Base-by-base conservation (phyloP, 2,113 vertebrate genomes). In the Eulemur macaco region DNA sequence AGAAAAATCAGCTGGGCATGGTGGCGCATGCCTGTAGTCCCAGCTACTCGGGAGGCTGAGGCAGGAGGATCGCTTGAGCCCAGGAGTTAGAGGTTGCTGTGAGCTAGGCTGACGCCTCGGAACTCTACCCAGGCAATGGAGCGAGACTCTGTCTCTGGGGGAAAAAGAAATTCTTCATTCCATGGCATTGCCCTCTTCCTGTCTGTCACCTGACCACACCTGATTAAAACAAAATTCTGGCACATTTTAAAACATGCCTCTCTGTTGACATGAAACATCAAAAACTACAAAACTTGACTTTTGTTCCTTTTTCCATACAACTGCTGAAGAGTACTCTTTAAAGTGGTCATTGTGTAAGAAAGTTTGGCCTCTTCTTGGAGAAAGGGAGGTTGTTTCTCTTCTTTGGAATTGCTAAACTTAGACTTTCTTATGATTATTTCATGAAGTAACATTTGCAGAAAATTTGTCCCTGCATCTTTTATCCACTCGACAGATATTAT, bases 121-220 rank as follows among this genome's bases (percentile, higher is more conserved):
- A 17, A 54, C 17, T 54, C 52, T 54, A 54, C 52, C 17, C 1
- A 5, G 52, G 52, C 52, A 54, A 54, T 0, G 5, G 52, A 54
- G 52, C 1, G 5, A 54, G 52, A 54, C 52, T 54, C 52, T 54
- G 52, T 54, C 1, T 54, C 6, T 15, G 52, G 52, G 14, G 15
- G 4, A 15, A 50, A 50, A 50, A 9, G 39, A 39, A 37, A 21
- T 17, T 69, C 4, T 86, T 64, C 29, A 63, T 20, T 39, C 18
- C 63, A 1, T 73, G 15, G 17, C 25, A 56, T 2, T 74, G 4
- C 5, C 2, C 2, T 2, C 14, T 39, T 39, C 6, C 0, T 23
- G 0, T 64, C 12, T 37, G 6, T n/a, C 29, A 47, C 25, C 6
- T 56, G 12, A 54, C 5, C 3, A 25, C 7, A 29, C 27, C 64